phyloP scores from a whole-genome alignment of 2,888 invertebrate species.

The Incurvaria masculella region DNA sequence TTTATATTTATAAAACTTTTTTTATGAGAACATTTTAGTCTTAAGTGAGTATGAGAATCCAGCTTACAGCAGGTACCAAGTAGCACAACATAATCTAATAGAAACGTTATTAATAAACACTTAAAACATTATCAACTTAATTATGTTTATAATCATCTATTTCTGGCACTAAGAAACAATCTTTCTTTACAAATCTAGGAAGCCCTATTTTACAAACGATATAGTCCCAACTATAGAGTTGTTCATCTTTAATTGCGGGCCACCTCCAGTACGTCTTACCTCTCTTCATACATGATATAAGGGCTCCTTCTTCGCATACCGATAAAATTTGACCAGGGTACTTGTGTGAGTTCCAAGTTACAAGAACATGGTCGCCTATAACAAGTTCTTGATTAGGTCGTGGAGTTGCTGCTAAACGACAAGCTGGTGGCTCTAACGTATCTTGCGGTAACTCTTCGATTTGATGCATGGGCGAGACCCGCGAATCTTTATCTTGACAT shows the following conservation, averaged over 20 bases:
- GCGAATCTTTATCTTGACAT: background rate
- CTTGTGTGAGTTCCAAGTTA: background rate
- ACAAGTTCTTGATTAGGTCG: background rate
- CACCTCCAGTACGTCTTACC: background rate
- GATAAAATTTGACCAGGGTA: background rate
- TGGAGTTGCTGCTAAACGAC: background rate
- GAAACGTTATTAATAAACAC: too few relatives aligned
- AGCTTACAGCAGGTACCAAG: too few relatives aligned
- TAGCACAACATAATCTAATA: too few relatives aligned
- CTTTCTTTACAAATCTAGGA: too few relatives aligned
- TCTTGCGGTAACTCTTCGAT: background rate
- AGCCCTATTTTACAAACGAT: background rate
- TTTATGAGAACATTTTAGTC: too few relatives aligned
- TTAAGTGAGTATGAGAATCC: too few relatives aligned
- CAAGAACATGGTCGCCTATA: background rate
- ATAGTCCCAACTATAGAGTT: background rate
- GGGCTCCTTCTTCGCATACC: background rate
- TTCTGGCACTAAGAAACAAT: too few relatives aligned
- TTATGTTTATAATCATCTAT: too few relatives aligned
- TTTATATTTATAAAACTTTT: too few relatives aligned
- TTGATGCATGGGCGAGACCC: background rate
- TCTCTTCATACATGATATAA: background rate
- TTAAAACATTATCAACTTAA: too few relatives aligned
- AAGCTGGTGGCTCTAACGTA: background rate
- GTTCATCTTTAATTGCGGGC: background rate